These are phyloP conservation scores for Liolophura sinensis DNA, from an alignment of 1,140 invertebrate species.

Conservation along the genomic window DNA sequence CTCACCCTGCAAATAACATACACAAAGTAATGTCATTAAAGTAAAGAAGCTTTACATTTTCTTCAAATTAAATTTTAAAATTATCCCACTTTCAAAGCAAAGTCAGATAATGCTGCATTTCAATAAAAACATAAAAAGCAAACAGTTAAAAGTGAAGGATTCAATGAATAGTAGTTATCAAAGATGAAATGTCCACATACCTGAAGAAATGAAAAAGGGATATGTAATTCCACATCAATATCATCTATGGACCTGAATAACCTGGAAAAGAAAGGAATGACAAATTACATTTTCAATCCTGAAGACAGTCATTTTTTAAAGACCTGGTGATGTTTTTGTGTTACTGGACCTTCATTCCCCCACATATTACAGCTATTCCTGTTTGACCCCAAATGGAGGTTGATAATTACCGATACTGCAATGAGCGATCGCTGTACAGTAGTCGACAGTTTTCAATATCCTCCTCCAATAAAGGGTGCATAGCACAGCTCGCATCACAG, in stretches of 20 bases:
- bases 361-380: background rate
- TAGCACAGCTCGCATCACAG: slow-evolving; percentile 9
- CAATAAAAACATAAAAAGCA: background rate
- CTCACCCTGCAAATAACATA: slow-evolving; percentile 15
- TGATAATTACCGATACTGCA: slow-evolving; percentile 24
- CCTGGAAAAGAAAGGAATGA: slow-evolving; percentile 13
- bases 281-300: background rate
- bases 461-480: slow-evolving; percentile 17
- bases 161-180: too few relatives aligned
- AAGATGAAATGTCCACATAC: slow-evolving; percentile 5
- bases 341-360: background rate
- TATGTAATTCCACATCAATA: slow-evolving; percentile 36
- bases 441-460: slow-evolving; percentile 28
- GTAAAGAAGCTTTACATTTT: too few relatives aligned
- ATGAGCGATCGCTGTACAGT: slow-evolving; percentile 20
- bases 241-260: slow-evolving; percentile 40
- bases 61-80: too few relatives aligned
- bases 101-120: slow-evolving; percentile 2
- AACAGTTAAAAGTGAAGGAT: background rate
- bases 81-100: background rate
- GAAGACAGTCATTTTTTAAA: background rate
- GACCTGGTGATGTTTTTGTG: background rate
- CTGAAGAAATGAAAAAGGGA: slow-evolving; percentile 32
- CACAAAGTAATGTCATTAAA: background rate
- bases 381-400: too few relatives aligned